Percentiles rank a stretch among this genome's conserved stretches.
Evolutionary conservation across 2,113 vertebrate species (phyloP).

Genomic region (Pygoscelis adeliae): DNA sequence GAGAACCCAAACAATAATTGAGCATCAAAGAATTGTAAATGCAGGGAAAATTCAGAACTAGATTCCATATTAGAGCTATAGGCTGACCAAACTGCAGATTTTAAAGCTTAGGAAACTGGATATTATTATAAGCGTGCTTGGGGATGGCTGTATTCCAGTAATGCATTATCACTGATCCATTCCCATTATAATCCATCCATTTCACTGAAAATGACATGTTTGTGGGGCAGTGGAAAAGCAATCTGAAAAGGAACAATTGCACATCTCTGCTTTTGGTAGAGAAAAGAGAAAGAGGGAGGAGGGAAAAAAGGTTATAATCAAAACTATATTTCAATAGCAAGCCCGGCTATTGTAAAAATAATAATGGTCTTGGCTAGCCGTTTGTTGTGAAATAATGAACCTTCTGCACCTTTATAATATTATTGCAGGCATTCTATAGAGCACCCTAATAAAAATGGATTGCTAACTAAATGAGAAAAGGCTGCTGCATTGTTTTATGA

Average conservation of each 20-base stretch:
- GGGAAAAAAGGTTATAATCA: constrained; percentile 7
- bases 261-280: neutral
- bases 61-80: constrained; percentile 14
- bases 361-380: constrained; percentile 49
- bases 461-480: constrained; percentile 45
- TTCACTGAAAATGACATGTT: constrained; percentile 35
- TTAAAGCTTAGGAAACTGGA: constrained; percentile 36
- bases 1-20: constrained; percentile 40
- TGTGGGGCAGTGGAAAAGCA: constrained; percentile 36
- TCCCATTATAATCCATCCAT: constrained; percentile 48
- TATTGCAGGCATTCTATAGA: constrained; percentile 46
- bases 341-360: constrained; percentile 40
- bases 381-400: constrained; percentile 64
- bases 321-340: constrained; percentile 48
- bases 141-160: constrained; percentile 36
- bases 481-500: constrained; percentile 55
- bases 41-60: constrained; percentile 16
- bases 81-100: constrained; percentile 10
- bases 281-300: neutral
- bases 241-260: constrained; percentile 26
- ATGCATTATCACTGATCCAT: constrained; percentile 53
- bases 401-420: constrained; percentile 58
- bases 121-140: constrained; percentile 38
- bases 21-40: constrained; percentile 28
- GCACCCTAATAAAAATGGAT: constrained; percentile 54